These are phyloP conservation scores for Gryllus longicercus DNA, from an alignment of 2,888 invertebrate genomes.

Conservation along the genomic window DNA sequence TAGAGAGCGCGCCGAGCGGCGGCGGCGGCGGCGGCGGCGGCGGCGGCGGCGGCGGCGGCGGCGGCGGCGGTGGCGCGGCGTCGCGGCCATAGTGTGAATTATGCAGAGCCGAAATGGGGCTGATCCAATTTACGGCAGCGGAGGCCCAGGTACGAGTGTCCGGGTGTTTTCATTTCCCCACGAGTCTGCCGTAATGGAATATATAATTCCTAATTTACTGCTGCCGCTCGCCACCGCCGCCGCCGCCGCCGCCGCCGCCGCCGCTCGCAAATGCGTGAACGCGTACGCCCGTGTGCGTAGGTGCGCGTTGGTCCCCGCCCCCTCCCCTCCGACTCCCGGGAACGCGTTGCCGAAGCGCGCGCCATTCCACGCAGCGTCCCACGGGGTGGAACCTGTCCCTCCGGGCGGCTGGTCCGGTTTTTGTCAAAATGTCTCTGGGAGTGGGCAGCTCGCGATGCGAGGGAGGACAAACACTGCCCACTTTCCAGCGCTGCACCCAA, in stretches of 20 bases:
- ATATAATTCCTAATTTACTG: slow-evolving; percentile 25
- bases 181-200: slow-evolving; percentile 22
- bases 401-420: too few species aligned
- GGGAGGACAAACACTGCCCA: too few species aligned
- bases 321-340: neutral
- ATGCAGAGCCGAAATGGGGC: slow-evolving; percentile 17
- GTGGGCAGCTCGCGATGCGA: too few species aligned
- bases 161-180: slow-evolving; percentile 7
- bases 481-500: too few species aligned
- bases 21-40: too few species aligned
- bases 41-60: too few species aligned
- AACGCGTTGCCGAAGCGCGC: neutral
- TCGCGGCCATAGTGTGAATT: slow-evolving; percentile 12
- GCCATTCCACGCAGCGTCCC: neutral
- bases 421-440: too few species aligned
- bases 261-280: neutral
- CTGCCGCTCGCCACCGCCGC: neutral
- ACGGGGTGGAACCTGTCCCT: too few species aligned
- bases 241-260: too few species aligned
- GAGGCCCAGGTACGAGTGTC: slow-evolving; percentile 17
- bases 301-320: neutral
- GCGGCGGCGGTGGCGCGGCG: neutral
- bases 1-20: neutral
- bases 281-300: neutral
- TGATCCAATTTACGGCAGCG: slow-evolving; percentile 17